Conservation (phyloP, 2,797 vertebrate genomes). For the Chromis chromis region DNA sequence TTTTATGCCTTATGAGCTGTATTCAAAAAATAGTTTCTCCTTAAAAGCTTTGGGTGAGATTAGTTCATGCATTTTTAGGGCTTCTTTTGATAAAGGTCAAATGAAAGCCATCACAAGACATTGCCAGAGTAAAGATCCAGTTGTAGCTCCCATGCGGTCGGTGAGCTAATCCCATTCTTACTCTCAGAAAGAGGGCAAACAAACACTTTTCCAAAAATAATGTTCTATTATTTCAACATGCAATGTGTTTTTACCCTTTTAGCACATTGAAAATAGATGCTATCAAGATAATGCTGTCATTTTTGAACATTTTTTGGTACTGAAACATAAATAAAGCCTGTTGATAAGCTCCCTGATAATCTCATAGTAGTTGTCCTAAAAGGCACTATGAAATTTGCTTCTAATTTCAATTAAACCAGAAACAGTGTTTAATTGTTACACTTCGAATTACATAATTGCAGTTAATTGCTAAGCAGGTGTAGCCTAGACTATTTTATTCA, state of each 20-base stretch:
- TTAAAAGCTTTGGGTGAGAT: slow-evolving; percentile 6
- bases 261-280: not conserved
- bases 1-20: not conserved
- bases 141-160: not conserved
- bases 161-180: not conserved
- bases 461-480: no score
- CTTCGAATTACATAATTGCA: not conserved
- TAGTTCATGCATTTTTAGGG: not conserved
- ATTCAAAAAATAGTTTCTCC: not conserved
- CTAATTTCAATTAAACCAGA: not conserved
- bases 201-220: no score
- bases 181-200: not conserved
- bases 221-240: no score
- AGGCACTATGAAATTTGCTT: not conserved
- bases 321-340: not conserved
- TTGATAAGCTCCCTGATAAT: not conserved
- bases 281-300: not conserved
- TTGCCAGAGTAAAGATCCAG: not conserved
- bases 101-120: no score
- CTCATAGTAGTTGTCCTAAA: no score
- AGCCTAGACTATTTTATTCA: no score
- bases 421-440: not conserved
- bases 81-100: not conserved
- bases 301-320: not conserved
- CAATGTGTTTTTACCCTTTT: no score